Evolutionary conservation across 1,140 invertebrate genomes (phyloP), one percentile per base, ranked within the genome.

Genomic region (Drosophila carrolli): DNA sequence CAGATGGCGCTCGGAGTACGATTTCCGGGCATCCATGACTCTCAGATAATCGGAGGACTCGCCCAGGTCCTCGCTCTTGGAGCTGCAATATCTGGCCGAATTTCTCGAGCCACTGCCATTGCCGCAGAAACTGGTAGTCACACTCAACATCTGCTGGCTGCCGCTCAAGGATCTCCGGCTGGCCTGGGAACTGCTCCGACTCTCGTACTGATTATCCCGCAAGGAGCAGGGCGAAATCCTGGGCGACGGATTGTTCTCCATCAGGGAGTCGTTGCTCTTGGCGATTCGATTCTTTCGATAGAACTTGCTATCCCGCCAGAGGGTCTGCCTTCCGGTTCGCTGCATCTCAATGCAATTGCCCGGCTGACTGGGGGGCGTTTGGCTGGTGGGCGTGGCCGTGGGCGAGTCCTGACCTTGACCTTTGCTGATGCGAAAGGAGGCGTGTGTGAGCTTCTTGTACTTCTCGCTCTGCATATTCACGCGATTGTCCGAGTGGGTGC

Each of bases 231-330:
- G 91, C 44, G 91, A 92, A 1, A 91, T 73, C 5, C 88, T 55
- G 1, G 81, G 77, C 55, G 90, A 90, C 0, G 91, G 91, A 23
- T 91, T 89, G 11, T 88, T 91, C 50, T 92, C 91, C 61, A 92
- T 63, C 27, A 92, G 58, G 0, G 91, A 92, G 60, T 92, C 92
- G 46, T 92, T 92, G 41, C 91, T 92, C 50, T 92, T 92, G 53
- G 91, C 91, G 8, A 92, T 91, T 10, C 91, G 81, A 66, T 91
- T 92, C 66, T 92, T 92, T 1, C 92, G 71, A 65, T 92, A 92
- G 58, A 92, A 92, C 37, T 92, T 92, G 23, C 92, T 92, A 41
- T 92, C 92, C 4, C 91, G 81, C 91, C 91, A 92, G 37, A 92
- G 62, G 0, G 90, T 92, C 32, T 91, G 88, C 0, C 91, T 70